phyloP scores from a whole-genome alignment of 2,113 vertebrate species.

The Acrocephalus kingi region DNA sequence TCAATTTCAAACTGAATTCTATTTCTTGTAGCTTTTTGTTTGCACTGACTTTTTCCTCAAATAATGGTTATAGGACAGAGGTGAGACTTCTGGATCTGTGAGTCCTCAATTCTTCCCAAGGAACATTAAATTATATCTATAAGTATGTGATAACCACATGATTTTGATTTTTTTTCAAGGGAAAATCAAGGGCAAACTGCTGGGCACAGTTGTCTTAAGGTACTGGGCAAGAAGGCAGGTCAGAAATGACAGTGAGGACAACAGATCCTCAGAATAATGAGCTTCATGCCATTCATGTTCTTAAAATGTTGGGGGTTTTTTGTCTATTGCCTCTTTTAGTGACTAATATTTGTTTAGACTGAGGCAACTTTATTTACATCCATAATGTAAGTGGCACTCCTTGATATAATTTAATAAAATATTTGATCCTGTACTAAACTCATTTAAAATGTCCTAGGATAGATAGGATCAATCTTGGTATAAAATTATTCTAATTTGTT shows the following conservation, averaged over 20 bases:
- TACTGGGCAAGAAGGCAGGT: neutral
- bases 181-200: neutral
- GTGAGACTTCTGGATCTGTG: neutral
- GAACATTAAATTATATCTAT: neutral
- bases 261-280: neutral
- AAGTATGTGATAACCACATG: neutral
- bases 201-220: neutral
- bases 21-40: neutral
- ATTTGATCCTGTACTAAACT: neutral
- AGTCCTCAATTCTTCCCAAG: neutral
- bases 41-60: neutral
- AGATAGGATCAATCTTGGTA: neutral
- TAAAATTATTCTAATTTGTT: neutral
- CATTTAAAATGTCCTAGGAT: neutral
- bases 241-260: neutral
- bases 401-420: neutral
- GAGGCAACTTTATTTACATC: neutral
- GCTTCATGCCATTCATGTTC: neutral
- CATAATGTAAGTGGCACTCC: neutral
- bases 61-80: neutral
- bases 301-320: neutral
- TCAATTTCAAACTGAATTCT: neutral
- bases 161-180: neutral
- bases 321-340: neutral
- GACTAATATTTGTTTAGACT: neutral